phyloP scores from a whole-genome alignment of 2,113 vertebrate species.

The Peromyscus maniculatus region DNA sequence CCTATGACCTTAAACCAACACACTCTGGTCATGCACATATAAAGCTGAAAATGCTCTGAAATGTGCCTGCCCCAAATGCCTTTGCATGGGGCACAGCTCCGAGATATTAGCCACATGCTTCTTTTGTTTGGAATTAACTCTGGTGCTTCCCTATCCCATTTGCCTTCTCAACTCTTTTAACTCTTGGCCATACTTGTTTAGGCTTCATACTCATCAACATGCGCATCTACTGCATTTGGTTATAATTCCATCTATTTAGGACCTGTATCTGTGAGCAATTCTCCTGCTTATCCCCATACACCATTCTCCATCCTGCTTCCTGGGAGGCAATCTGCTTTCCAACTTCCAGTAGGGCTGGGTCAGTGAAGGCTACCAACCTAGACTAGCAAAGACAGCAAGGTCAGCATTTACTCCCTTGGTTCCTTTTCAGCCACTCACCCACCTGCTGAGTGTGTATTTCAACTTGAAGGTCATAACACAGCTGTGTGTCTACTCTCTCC shows the following conservation, averaged over 20 bases:
- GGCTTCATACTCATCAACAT: background rate
- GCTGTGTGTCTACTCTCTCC: background rate
- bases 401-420: background rate
- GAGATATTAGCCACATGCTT: background rate
- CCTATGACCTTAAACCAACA: background rate
- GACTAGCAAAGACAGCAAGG: too few species aligned
- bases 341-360: background rate
- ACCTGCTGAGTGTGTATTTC: background rate
- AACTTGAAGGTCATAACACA: background rate
- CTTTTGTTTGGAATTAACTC: background rate
- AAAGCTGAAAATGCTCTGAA: background rate
- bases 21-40: background rate
- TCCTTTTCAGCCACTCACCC: background rate
- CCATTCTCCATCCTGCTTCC: background rate
- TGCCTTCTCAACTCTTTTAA: background rate
- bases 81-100: background rate
- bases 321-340: background rate
- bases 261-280: background rate
- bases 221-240: background rate
- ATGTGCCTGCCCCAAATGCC: background rate
- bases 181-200: background rate
- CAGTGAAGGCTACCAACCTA: too few species aligned
- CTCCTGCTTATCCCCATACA: background rate
- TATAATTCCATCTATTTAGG: background rate
- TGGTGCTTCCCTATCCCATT: background rate